Evolutionary conservation across 2,797 vertebrate genomes (phyloP).

Genomic region (Galaxias olidus): DNA sequence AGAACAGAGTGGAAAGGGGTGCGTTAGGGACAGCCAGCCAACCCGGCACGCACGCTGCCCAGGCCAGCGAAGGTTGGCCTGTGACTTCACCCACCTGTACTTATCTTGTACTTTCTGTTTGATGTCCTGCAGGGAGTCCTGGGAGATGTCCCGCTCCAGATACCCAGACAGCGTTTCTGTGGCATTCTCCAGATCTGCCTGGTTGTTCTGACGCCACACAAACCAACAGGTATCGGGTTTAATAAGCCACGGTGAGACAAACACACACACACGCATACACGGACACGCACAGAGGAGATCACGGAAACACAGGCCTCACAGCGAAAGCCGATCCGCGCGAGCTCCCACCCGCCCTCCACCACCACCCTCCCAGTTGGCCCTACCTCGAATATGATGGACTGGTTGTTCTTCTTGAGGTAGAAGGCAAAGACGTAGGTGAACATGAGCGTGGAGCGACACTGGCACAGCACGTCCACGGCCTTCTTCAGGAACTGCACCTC

Average conservation of each 20-base stretch:
- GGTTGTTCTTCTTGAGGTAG: slow-evolving; percentile 99
- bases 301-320: neutral
- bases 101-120: slow-evolving; percentile 99
- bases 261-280: neutral
- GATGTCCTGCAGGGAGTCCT: slow-evolving; percentile 99
- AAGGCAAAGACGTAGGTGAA: slow-evolving; percentile 99
- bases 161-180: slow-evolving; percentile 99
- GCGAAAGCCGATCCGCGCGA: neutral
- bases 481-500: slow-evolving; percentile 99
- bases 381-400: slow-evolving; percentile 99
- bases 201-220: slow-evolving; percentile 84
- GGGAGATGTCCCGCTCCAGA: slow-evolving; percentile 98
- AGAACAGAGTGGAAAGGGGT: slow-evolving; percentile 31
- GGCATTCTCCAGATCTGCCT: slow-evolving; percentile 99
- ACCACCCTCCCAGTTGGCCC: neutral
- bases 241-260: neutral
- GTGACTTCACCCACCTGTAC: slow-evolving; percentile 84
- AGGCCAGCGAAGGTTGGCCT: too few species aligned
- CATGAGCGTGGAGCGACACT: slow-evolving; percentile 95
- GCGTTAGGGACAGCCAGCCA: slow-evolving; percentile 1
- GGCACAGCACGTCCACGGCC: slow-evolving; percentile 93
- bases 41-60: neutral
- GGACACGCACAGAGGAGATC: neutral
- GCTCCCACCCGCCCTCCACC: neutral
- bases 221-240: neutral